phyloP scores from a whole-genome alignment of 2,888 invertebrate genomes.

The Eilema caniola region DNA sequence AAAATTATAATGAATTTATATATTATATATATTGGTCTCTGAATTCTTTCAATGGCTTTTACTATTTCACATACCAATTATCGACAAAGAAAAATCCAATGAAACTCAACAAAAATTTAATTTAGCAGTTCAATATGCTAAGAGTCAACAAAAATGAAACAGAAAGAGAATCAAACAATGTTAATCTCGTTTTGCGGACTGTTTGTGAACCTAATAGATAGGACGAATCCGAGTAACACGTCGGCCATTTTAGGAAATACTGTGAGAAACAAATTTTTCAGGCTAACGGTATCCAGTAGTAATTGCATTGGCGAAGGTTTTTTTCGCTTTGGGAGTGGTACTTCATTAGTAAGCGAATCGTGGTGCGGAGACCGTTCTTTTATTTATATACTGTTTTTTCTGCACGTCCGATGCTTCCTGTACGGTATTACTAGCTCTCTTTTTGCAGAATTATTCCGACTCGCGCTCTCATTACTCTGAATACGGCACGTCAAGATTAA shows the following conservation, averaged over 20 bases:
- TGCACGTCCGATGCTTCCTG: constrained; percentile 51
- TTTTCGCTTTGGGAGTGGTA: constrained; percentile 48
- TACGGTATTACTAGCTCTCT: constrained; percentile 58
- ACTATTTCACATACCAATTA: background rate
- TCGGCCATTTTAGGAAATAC: constrained; percentile 20
- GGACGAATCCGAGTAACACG: constrained; percentile 19
- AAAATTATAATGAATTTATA: background rate
- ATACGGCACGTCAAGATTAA: background rate
- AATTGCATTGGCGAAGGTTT: constrained; percentile 56
- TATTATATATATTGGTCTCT: background rate
- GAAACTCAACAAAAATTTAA: background rate
- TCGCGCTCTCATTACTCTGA: background rate
- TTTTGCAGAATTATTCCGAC: constrained; percentile 33
- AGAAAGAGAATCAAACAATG: constrained; percentile 10
- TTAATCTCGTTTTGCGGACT: constrained; percentile 6
- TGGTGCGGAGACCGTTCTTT: constrained; percentile 55
- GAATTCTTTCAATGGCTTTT: background rate
- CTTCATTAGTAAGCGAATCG: constrained; percentile 56
- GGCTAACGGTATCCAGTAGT: constrained; percentile 41
- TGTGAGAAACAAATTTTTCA: constrained; percentile 31
- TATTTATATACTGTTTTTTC: constrained; percentile 56
- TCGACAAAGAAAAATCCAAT: background rate
- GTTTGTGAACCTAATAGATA: constrained; percentile 15
- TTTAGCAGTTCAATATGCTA: background rate
- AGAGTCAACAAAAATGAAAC: background rate